phyloP scores from a whole-genome alignment of 2,888 invertebrate species.

The Plagodis pulveraria region DNA sequence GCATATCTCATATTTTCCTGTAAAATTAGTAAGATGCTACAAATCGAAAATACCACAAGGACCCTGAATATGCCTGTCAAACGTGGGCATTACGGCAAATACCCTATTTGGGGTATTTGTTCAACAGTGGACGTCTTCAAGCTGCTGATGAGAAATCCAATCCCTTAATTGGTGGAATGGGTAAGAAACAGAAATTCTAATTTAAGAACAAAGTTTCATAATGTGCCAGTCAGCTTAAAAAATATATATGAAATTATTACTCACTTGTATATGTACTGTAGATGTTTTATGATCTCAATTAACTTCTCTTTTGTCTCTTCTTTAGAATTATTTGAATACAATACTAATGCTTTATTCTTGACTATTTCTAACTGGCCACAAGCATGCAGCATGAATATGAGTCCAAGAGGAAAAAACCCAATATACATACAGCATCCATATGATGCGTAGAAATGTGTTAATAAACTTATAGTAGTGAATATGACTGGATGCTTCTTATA shows the following conservation, averaged over 20 bases:
- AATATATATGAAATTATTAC: background rate
- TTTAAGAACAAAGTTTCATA: too few relatives aligned
- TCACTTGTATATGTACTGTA: slow-evolving; percentile 50
- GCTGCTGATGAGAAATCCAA: too few relatives aligned
- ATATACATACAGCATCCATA: slow-evolving; percentile 41
- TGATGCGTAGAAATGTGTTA: background rate
- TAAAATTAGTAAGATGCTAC: too few relatives aligned
- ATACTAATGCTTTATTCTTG: slow-evolving; percentile 37
- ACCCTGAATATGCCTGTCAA: too few relatives aligned
- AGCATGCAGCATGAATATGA: slow-evolving; percentile 58
- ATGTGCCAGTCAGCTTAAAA: too few relatives aligned
- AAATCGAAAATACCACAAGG: too few relatives aligned
- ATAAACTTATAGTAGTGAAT: slow-evolving; percentile 15
- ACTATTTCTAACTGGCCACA: slow-evolving; percentile 60
- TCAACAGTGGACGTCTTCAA: too few relatives aligned
- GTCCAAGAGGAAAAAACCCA: slow-evolving; percentile 56
- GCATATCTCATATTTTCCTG: too few relatives aligned
- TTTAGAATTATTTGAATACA: slow-evolving; percentile 36
- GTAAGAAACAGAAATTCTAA: background rate
- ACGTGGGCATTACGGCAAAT: too few relatives aligned
- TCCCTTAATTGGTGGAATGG: too few relatives aligned
- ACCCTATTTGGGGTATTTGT: too few relatives aligned
- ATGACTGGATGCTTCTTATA: slow-evolving; percentile 40
- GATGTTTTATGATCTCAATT: slow-evolving; percentile 39
- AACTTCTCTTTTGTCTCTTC: slow-evolving; percentile 35